These are phyloP conservation scores for Hyles lineata DNA, from an alignment of 2,888 invertebrate genomes.

Conservation along the genomic window DNA sequence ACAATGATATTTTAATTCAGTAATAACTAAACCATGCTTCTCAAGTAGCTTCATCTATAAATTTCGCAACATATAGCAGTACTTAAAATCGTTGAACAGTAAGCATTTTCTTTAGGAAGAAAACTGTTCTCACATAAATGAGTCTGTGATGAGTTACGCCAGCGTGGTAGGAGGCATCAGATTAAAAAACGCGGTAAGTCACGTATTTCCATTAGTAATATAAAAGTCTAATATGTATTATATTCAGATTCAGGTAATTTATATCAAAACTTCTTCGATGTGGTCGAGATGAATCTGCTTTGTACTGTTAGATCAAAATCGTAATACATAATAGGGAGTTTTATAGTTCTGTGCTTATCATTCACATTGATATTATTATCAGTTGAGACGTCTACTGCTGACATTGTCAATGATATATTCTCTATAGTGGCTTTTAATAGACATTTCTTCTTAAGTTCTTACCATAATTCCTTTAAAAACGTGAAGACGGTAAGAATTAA, in stretches of 20 bases:
- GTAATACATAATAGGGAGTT: background rate
- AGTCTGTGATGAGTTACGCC: background rate
- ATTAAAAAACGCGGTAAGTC: background rate
- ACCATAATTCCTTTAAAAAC: too few relatives aligned
- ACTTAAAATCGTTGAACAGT: too few relatives aligned
- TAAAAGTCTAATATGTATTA: constrained; percentile 11
- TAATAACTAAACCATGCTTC: background rate
- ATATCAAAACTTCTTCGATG: background rate
- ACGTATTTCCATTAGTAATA: constrained; percentile 20
- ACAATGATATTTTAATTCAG: background rate
- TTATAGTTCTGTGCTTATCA: background rate
- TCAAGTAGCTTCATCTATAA: too few relatives aligned
- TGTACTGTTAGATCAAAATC: background rate
- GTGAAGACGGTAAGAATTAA: too few relatives aligned
- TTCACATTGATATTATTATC: background rate
- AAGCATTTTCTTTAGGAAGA: background rate
- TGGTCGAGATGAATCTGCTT: background rate
- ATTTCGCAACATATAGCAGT: too few relatives aligned
- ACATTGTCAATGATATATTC: too few relatives aligned
- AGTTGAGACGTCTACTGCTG: too few relatives aligned
- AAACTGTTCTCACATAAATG: background rate
- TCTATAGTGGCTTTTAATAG: too few relatives aligned
- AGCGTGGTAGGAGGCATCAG: background rate
- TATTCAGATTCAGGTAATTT: constrained; percentile 9
- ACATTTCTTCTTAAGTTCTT: too few relatives aligned